Percentiles rank a stretch among this genome's conserved stretches.
Conservation (phyloP, 2,797 vertebrate genomes). For the Sebastes cheni region DNA sequence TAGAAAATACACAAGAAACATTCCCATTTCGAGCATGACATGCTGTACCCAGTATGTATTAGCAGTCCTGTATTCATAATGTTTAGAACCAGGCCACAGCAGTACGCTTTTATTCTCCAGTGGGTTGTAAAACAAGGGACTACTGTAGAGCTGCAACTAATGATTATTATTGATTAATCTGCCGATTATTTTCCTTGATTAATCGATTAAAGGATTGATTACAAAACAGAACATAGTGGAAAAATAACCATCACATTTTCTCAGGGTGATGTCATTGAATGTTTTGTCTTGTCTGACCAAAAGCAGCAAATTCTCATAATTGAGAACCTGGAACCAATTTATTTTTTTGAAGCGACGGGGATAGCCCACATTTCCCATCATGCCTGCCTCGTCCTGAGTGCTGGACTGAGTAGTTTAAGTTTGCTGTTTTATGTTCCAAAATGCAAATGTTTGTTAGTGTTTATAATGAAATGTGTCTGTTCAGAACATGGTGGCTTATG, state of each 20-base stretch:
- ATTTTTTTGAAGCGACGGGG: too few species aligned
- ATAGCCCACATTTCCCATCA: too few species aligned
- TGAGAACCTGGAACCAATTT: background rate
- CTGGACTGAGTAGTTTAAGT: too few species aligned
- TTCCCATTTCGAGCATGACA: background rate
- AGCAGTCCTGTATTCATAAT: background rate
- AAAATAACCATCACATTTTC: background rate
- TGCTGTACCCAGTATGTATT: background rate
- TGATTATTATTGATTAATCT: background rate
- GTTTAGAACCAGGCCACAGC: conserved; percentile 8
- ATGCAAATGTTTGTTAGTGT: too few species aligned
- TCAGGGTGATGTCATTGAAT: background rate
- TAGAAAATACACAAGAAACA: background rate
- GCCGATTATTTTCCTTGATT: background rate
- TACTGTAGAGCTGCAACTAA: background rate
- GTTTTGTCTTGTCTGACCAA: background rate
- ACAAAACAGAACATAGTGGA: background rate
- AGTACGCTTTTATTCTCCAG: background rate
- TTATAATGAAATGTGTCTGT: too few species aligned
- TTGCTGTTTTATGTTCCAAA: too few species aligned
- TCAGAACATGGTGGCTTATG: too few species aligned
- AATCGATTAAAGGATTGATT: background rate
- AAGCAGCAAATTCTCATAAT: background rate
- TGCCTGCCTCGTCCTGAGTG: too few species aligned
- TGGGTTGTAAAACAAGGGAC: background rate